phyloP scores from a whole-genome alignment of 2,888 invertebrate species.

The Drosophila algonquin region DNA sequence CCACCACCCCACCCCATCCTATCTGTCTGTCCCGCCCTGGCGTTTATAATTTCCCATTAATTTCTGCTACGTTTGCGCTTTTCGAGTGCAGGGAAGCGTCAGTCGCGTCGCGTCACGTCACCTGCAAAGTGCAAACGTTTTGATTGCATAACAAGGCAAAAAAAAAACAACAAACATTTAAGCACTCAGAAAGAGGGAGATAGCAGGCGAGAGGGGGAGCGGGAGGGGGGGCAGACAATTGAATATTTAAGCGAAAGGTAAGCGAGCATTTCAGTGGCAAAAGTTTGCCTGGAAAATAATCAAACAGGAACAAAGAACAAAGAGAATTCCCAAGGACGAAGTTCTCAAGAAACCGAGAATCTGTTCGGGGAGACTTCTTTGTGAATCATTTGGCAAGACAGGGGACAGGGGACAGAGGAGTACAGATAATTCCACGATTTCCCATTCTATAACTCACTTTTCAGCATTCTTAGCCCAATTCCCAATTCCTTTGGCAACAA shows the following conservation, averaged over 20 bases:
- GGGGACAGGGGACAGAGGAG: background rate
- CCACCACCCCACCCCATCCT: background rate
- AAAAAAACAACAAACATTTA: conserved; percentile 46
- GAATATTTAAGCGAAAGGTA: conserved; percentile 41
- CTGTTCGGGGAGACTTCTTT: background rate
- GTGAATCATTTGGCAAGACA: too few relatives aligned
- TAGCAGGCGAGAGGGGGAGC: too few relatives aligned
- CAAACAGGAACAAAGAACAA: conserved; percentile 19
- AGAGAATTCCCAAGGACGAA: conserved; percentile 11
- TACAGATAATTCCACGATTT: background rate
- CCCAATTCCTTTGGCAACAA: too few relatives aligned
- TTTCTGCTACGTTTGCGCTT: conserved; percentile 72
- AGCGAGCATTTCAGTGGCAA: conserved; percentile 19
- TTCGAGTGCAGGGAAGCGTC: conserved; percentile 33
- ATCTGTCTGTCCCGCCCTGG: conserved; percentile 3
- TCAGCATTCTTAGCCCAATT: background rate
- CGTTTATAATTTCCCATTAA: conserved; percentile 70
- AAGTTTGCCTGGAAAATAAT: conserved; percentile 23
- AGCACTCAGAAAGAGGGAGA: conserved; percentile 15
- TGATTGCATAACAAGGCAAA: conserved; percentile 46
- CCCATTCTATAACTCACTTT: background rate
- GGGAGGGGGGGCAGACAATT: conserved; percentile 35
- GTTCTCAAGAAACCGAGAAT: conserved; percentile 6
- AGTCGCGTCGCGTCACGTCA: conserved; percentile 23
- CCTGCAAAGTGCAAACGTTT: conserved; percentile 40